Evolutionary conservation across 1,140 invertebrate genomes (phyloP).

Genomic region (Probaryconus sp.): DNA sequence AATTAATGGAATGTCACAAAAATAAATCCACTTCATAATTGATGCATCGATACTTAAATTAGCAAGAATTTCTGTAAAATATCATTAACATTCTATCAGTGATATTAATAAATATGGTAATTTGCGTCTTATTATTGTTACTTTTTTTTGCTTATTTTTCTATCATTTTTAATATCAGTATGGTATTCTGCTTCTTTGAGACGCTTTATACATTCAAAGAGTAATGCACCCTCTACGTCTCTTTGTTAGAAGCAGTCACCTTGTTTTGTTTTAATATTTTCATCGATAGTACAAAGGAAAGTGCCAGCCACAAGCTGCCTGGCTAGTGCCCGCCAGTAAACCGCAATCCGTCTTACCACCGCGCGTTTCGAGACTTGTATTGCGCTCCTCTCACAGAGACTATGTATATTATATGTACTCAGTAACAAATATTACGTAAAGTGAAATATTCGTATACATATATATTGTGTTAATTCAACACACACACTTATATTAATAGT

Average conservation of each 20-base stretch:
- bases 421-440: slow-evolving; percentile 35
- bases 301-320: slow-evolving; percentile 52
- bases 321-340: slow-evolving; percentile 42
- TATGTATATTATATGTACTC: slow-evolving; percentile 41
- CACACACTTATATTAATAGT: too few species aligned
- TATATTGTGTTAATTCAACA: too few species aligned
- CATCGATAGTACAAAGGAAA: slow-evolving; percentile 60
- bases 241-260: slow-evolving; percentile 52
- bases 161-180: slow-evolving; percentile 44
- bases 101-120: slow-evolving; percentile 32
- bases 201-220: slow-evolving; percentile 37
- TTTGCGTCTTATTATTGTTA: slow-evolving; percentile 35
- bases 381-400: slow-evolving; percentile 18
- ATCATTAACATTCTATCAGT: slow-evolving; percentile 27
- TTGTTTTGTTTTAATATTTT: slow-evolving; percentile 64
- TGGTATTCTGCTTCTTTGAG: slow-evolving; percentile 50
- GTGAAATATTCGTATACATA: slow-evolving; percentile 23
- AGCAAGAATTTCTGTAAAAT: slow-evolving; percentile 24
- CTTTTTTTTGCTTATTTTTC: too few species aligned
- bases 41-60: slow-evolving; percentile 11
- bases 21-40: slow-evolving; percentile 1
- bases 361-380: slow-evolving; percentile 44
- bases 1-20: neutral
- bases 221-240: slow-evolving; percentile 24
- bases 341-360: slow-evolving; percentile 57